phyloP scores from a whole-genome alignment of 2,888 invertebrate species.

The Cantharis rufa region DNA sequence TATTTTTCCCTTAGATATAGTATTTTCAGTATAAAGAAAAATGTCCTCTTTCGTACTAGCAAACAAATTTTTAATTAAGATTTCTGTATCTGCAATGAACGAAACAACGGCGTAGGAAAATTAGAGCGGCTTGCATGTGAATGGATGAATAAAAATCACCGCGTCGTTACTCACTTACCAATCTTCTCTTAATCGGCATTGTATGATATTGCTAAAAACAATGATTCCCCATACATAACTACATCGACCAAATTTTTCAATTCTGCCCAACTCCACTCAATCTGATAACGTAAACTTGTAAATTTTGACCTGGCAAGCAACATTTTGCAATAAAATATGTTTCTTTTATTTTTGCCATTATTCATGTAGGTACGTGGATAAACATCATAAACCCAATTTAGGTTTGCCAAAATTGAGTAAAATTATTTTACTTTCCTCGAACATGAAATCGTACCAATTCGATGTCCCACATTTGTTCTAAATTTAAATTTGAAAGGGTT shows the following conservation, averaged over 20 bases:
- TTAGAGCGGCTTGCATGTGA: no score
- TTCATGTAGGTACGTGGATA: not conserved
- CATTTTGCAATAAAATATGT: not conserved
- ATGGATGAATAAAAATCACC: no score
- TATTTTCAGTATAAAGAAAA: no score
- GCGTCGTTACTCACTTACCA: no score
- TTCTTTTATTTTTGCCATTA: not conserved
- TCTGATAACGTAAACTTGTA: not conserved
- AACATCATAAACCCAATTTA: not conserved
- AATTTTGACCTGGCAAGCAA: not conserved
- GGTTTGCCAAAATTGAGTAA: not conserved
- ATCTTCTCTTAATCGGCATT: no score
- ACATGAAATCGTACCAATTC: not conserved
- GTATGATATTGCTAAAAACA: no score
- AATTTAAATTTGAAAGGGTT: not conserved
- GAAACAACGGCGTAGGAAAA: no score
- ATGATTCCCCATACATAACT: no score
- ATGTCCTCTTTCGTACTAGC: no score
- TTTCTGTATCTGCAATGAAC: not conserved
- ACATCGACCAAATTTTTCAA: no score
- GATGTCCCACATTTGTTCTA: not conserved
- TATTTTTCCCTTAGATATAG: no score
- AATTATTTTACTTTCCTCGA: not conserved
- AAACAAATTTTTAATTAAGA: not conserved
- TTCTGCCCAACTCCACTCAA: not conserved